Evolutionary conservation across 2,113 vertebrate genomes (phyloP), one percentile per base, ranked within the genome.

Genomic region (Arvicanthis niloticus): DNA sequence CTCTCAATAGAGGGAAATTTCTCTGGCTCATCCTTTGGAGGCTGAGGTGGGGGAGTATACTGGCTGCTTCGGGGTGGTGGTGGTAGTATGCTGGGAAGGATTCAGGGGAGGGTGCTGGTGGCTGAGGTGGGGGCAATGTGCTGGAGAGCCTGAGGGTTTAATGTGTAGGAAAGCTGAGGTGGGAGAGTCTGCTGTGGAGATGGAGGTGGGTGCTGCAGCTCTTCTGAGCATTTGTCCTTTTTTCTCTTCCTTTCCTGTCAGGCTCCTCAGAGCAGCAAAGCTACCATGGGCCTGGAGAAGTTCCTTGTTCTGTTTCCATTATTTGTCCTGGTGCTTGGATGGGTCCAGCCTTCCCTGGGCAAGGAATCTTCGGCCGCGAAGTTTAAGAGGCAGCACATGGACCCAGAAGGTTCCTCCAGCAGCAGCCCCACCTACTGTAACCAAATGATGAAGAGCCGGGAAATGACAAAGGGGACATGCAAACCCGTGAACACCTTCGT

Each of bases 311-410:
- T 95, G 37, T 53, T 94, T 51, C 53, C 88, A 13, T 21, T 93
- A 65, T 12, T 97, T 12, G 24, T 90, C 53, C 81, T 98, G 88
- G 17, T 73, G 62, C 86, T 97, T 48, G 91, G 7, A 2, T 58
- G 37, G 12, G 70, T 86, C 58, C 95, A 94, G 70, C 65, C 72
- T 81, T 90, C 90, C 2, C 42, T 90, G 89, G 81, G 67, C 56
- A 94, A 62, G 81, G 98, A 98, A n/a, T 80, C 97, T 0, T 0
- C 5, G 0, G 67, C 91, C 2, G 1, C 1, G 76, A 97, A 91
- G 82, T 98, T 98, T 40, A 48, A 84, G 62, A 15, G 94, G 29
- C 98, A 98, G 78, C 98, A 97, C 68, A 42, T 98, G 89, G 97
- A 97, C 62, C 4, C 97, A 0, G 5, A 0, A 0, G 2, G 37